These are phyloP conservation scores for Hypsopygia costalis DNA, from an alignment of 2,888 invertebrate genomes.

Conservation along the genomic window DNA sequence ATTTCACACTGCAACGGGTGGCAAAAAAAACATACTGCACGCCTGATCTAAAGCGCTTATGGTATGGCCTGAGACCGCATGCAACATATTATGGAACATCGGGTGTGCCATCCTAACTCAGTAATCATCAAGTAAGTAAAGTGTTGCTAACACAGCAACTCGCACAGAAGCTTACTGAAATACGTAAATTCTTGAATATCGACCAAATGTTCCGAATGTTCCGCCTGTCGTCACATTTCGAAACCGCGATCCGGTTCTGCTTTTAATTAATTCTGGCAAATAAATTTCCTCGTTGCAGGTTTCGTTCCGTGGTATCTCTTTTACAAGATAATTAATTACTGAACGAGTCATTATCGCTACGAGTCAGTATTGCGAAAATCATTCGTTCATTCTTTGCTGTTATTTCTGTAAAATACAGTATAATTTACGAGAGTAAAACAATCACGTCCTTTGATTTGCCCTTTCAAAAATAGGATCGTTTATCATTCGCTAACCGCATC, in stretches of 20 bases:
- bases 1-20: no score
- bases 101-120: no score
- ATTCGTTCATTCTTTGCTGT: background rate
- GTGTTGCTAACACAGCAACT: no score
- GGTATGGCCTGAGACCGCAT: no score
- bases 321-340: slow-evolving; percentile 7
- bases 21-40: no score
- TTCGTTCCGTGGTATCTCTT: slow-evolving; percentile 5
- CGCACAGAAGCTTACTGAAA: slow-evolving; percentile 21
- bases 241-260: slow-evolving; percentile 1
- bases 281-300: slow-evolving; percentile 5
- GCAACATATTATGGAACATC: no score
- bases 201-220: slow-evolving; percentile 1
- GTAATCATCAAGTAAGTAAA: no score
- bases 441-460: background rate
- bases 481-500: background rate
- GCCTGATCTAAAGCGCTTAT: no score
- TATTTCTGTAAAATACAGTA: background rate
- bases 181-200: slow-evolving; percentile 5
- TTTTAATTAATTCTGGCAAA: slow-evolving; percentile 8
- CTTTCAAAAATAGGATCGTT: background rate
- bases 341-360: background rate
- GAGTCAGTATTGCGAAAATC: no score
- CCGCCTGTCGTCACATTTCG: slow-evolving; percentile 1
- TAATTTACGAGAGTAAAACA: background rate